Conservation (phyloP, 2,888 invertebrate species). For the Pocota personata region DNA sequence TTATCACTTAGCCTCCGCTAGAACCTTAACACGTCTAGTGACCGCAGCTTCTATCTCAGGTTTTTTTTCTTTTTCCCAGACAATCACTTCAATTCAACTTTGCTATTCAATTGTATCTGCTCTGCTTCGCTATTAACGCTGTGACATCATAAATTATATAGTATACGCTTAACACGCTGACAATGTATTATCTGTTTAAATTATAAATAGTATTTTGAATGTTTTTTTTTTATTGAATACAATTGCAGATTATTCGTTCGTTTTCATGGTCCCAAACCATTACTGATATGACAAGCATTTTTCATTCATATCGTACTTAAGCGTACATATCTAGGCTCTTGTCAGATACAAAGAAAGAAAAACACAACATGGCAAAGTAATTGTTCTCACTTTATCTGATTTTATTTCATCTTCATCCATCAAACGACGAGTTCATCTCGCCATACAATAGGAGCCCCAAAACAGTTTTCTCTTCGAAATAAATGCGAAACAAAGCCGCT, state of each 20-base stretch:
- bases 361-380: constrained; percentile 36
- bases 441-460: not conserved
- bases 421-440: constrained; percentile 45
- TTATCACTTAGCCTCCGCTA: no score
- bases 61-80: no score
- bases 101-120: not conserved
- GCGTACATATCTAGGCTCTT: not conserved
- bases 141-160: not conserved
- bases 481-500: constrained; percentile 56
- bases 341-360: not conserved
- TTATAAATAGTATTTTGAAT: not conserved
- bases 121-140: not conserved
- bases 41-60: no score
- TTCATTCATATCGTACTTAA: constrained; percentile 41
- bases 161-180: not conserved
- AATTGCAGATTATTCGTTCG: constrained; percentile 2
- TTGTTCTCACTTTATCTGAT: constrained; percentile 65
- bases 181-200: not conserved
- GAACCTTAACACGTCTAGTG: no score
- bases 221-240: not conserved
- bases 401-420: constrained; percentile 67
- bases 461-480: constrained; percentile 16
- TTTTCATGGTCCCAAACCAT: constrained; percentile 4
- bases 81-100: no score
- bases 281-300: constrained; percentile 48